Evolutionary conservation across 2,888 invertebrate species (phyloP), one percentile per base, ranked within the genome.

Genomic region (Leptura quadrifasciata): DNA sequence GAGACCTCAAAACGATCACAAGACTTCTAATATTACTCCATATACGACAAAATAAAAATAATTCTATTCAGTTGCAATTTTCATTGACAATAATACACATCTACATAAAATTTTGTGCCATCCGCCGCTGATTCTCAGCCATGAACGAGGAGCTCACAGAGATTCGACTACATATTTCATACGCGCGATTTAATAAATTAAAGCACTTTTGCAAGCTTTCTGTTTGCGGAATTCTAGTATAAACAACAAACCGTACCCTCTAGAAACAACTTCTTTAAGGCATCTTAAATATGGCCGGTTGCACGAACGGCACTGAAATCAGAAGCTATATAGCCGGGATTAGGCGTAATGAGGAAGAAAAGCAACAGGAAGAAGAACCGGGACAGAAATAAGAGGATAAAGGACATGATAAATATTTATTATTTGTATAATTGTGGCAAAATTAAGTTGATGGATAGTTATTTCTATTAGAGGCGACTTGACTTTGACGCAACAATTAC

Each of bases 371-470:
- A 87, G 85, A 85, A 86, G 85, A 87, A 86, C 81, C 86, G 83
- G 85, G 84, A 87, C 84, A 85, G 85, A 87, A 86, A 82, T 87
- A 88, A 87, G 86, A 86, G 87, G 87, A 87, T 87, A 85, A 87
- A 79, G 79, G 85, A 84, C 83, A 85, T 84, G 87, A 88, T 87
- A 87, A 87, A 88, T 87, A 88, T 88, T 87, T 87, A 87, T 87
- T 87, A 87, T 88, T 87, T 87, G 85, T 87, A 86, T 87, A 86
- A 87, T 86, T 87, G 85, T 85, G 68, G 67, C 70, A 81, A 76
- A 67, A 57, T 79, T 57, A 74, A 65, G 82, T 81, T 84, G 83
- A 83, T 84, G 83, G 83, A 84, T 76, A 79, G 75, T 68, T 57
- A 57, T 27, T 39, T 54, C 54, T 54, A 27, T 67, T 27, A 20